phyloP scores from a whole-genome alignment of 2,797 vertebrate species.

The Argyrosomus regius region DNA sequence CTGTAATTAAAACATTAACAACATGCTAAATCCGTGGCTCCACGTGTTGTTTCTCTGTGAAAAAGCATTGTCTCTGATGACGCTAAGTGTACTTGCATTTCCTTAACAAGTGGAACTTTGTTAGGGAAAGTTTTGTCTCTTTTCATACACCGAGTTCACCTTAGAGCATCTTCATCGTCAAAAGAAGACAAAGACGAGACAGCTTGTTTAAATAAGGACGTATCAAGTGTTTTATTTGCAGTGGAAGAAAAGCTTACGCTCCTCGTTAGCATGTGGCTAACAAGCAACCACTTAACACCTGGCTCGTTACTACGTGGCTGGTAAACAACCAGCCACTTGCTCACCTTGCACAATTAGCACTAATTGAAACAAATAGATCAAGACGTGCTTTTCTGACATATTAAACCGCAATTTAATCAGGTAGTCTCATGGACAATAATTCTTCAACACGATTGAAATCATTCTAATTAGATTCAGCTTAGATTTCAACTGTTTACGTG shows the following conservation, averaged over 20 bases:
- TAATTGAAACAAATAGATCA: not conserved
- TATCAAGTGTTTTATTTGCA: not conserved
- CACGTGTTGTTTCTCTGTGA: not conserved
- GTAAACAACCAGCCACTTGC: not conserved
- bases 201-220: not conserved
- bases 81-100: not conserved
- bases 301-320: not conserved
- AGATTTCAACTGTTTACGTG: too few relatives aligned
- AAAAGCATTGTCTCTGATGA: not conserved
- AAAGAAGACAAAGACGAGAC: not conserved
- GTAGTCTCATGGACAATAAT: not conserved
- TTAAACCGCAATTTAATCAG: not conserved
- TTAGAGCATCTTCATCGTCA: not conserved
- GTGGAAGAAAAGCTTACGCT: not conserved
- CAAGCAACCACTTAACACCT: not conserved
- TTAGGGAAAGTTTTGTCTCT: not conserved
- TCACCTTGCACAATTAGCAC: not conserved
- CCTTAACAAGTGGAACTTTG: not conserved
- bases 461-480: too few relatives aligned
- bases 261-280: conserved; percentile 4
- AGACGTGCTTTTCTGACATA: not conserved
- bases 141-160: not conserved
- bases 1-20: not conserved
- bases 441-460: not conserved
- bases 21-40: not conserved